Conservation (phyloP, 2,888 invertebrate genomes). For the Idaea straminata region DNA sequence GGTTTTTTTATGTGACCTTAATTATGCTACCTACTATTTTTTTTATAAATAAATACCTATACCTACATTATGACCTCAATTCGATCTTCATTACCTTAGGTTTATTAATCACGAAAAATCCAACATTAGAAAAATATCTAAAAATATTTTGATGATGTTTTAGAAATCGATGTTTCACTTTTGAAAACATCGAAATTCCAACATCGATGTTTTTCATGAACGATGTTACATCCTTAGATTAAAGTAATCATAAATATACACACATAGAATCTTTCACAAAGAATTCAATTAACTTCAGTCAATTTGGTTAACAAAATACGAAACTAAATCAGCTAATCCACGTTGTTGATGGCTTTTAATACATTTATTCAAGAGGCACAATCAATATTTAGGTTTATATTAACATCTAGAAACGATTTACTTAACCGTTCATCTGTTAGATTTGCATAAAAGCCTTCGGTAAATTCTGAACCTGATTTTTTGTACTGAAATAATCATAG, state of each 20-base stretch:
- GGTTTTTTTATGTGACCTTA: no score
- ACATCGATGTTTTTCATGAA: no score
- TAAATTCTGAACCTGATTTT: constrained; percentile 29
- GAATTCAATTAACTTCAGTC: not conserved
- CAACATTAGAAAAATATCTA: no score
- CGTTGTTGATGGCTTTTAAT: constrained; percentile 10
- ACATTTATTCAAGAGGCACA: constrained; percentile 18
- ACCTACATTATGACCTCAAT: no score
- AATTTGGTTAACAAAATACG: constrained; percentile 24
- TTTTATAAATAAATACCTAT: no score
- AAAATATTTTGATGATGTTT: no score
- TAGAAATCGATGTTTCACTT: no score
- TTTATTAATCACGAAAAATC: no score
- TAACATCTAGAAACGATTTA: constrained; percentile 43
- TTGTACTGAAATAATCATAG: not conserved
- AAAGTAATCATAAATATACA: not conserved
- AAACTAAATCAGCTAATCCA: not conserved
- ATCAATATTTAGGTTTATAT: constrained; percentile 27
- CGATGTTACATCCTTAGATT: not conserved
- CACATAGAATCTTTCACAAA: not conserved
- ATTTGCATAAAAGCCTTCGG: constrained; percentile 55
- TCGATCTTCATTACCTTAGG: no score
- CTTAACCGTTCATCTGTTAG: constrained; percentile 33
- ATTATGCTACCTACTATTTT: no score
- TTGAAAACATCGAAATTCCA: no score